These are phyloP conservation scores for Pocillopora damicornis DNA, from an alignment of 64 coral and sea anemone species.

Conservation along the genomic window DNA sequence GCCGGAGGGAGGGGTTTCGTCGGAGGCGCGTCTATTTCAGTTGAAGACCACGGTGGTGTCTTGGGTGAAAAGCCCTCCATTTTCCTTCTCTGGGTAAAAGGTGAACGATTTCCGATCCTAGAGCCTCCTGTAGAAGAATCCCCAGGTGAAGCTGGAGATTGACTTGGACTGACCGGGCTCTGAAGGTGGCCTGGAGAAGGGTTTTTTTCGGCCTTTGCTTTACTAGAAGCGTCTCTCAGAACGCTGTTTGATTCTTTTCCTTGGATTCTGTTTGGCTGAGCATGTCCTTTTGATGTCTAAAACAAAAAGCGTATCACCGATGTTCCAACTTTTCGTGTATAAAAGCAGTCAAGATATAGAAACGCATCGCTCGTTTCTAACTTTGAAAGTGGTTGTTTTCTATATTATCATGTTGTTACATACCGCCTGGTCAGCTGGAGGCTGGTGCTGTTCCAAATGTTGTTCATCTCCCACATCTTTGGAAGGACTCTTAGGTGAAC, in stretches of 20 bases:
- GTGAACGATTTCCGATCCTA: constrained; percentile 4
- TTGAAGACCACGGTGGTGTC: neutral
- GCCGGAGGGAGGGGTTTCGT: neutral
- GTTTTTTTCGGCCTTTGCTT: constrained; percentile 17
- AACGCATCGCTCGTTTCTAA: too few species aligned
- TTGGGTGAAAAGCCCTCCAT: too few species aligned
- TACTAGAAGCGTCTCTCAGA: constrained; percentile 51
- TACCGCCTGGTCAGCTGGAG: neutral
- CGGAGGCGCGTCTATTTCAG: neutral
- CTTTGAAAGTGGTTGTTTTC: too few species aligned
- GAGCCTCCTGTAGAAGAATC: neutral
- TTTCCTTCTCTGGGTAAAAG: neutral
- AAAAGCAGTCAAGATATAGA: too few species aligned
- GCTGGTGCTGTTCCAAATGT: neutral
- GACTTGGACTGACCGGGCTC: neutral
- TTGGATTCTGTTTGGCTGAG: constrained; percentile 65
- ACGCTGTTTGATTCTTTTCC: constrained; percentile 78
- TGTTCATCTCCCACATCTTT: neutral
- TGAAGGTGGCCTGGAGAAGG: constrained; percentile 22
- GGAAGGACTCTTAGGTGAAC: neutral
- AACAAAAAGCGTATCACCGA: too few species aligned
- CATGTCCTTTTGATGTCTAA: constrained; percentile 60
- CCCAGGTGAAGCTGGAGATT: neutral
- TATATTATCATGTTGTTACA: neutral
- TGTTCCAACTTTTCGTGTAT: too few species aligned